Evolutionary conservation across 2,888 invertebrate genomes (phyloP).

Genomic region (Gonocerus acuteangulatus): DNA sequence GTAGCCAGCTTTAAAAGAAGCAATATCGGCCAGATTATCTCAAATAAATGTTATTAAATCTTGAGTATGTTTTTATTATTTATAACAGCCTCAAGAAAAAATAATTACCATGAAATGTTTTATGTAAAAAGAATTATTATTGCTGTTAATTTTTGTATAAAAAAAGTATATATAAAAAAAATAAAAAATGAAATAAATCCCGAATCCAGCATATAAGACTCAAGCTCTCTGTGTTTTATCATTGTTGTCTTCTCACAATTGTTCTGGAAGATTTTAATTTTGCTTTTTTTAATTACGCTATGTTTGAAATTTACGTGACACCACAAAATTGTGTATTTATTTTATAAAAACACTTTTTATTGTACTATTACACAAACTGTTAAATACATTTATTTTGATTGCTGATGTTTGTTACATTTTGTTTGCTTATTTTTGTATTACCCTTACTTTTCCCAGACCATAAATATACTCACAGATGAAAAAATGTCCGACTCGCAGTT

Average conservation of each 20-base stretch:
- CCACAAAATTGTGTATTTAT: constrained; percentile 25
- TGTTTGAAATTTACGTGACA: constrained; percentile 14
- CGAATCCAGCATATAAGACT: too few relatives aligned
- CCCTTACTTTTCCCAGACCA: too few relatives aligned
- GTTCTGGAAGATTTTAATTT: constrained; percentile 17
- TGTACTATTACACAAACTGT: constrained; percentile 25
- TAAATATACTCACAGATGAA: too few relatives aligned
- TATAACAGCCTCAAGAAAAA: constrained; percentile 5
- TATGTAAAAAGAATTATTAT: constrained; percentile 24
- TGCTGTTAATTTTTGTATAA: constrained; percentile 12
- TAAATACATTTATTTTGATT: constrained; percentile 29
- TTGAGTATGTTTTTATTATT: constrained; percentile 16
- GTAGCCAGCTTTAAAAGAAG: constrained; percentile 18
- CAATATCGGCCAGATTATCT: constrained; percentile 1
- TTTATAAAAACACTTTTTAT: constrained; percentile 26
- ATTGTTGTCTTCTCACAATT: constrained; percentile 19
- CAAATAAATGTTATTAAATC: constrained; percentile 6
- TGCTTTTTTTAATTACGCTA: constrained; percentile 7
- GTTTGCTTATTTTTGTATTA: neutral
- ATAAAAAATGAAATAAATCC: too few relatives aligned
- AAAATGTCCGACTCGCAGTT: too few relatives aligned
- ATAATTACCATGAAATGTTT: constrained; percentile 19
- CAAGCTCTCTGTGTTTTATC: neutral
- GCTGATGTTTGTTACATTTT: constrained; percentile 11
- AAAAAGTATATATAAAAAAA: neutral